Evolutionary conservation across 2,888 invertebrate genomes (phyloP), one percentile per base, ranked within the genome.

Genomic region (Drosophila peninsularis): DNA sequence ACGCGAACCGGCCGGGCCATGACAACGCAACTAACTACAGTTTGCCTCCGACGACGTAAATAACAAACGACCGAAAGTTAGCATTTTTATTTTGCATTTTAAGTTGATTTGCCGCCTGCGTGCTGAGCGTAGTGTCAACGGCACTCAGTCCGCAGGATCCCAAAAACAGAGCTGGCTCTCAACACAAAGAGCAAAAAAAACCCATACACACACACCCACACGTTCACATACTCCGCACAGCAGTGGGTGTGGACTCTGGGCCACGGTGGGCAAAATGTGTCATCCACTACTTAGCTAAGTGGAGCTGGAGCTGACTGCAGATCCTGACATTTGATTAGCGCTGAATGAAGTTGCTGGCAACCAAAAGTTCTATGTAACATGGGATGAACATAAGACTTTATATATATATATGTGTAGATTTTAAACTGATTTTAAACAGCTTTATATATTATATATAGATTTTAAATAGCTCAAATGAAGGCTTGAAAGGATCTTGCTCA

Each of bases 51-150:
- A 65, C 58, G 73, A 67, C 86, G 82, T 85, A 79, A 80, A 85
- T 85, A 82, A 85, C 86, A 77, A 79, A 73, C 78, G 71, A 71
- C 71, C 82, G 53, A 87, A 78, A 84, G 81, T 84, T 78, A 70
- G 69, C 72, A 73, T 87, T 76, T 79, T 76, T 72, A 78, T 87
- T 85, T 85, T 89, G 89, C 87, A 85, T 85, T 89, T 85, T 87
- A 85, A 85, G 89, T 87, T 84, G 81, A 73, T 73, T 69, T 81
- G 80, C 72, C 88, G 82, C 63, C 79, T 75, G 75, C 71, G 77
- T 71, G 77, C 71, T 74, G 78, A 64, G 76, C 70, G 42, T 62
- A 76, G 79, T 76, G 79, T 75, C 75, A 79, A 77, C 76, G 76
- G 71, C 77, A 75, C 67, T 67, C 75, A 75, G 63, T 63, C 74